These are phyloP conservation scores for Kobus ellipsiprymnus DNA, from an alignment of 2,113 vertebrate genomes.

Conservation along the genomic window DNA sequence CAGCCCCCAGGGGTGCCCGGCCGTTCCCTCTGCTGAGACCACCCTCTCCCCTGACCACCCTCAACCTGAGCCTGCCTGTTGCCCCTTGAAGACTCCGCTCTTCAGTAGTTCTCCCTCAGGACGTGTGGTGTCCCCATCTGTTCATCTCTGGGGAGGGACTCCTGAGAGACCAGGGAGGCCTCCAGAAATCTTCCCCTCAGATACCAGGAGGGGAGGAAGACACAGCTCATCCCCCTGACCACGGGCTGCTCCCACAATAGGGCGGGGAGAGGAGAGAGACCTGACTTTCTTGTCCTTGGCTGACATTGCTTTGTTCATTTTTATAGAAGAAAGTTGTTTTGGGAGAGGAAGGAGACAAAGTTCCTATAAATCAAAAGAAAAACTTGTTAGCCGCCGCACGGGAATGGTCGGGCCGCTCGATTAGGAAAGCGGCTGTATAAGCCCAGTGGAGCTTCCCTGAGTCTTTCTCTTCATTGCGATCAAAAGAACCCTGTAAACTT, in stretches of 20 bases:
- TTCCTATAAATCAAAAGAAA: neutral
- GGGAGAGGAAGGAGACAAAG: neutral
- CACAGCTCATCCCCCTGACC: neutral
- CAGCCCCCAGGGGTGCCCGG: neutral
- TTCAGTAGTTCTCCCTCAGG: neutral
- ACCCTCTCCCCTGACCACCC: neutral
- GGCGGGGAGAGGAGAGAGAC: neutral
- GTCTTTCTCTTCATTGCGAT: neutral
- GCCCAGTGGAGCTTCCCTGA: neutral
- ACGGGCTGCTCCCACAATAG: accelerated
- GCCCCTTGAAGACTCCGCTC: neutral
- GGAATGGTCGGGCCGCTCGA: neutral
- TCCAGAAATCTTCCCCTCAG: neutral
- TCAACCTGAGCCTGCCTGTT: neutral
- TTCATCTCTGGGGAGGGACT: neutral
- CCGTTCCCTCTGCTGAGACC: neutral
- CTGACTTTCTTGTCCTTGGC: neutral
- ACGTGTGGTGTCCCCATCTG: neutral
- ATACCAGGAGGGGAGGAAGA: neutral
- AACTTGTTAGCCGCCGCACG: neutral
- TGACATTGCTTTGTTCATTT: neutral
- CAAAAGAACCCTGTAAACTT: neutral
- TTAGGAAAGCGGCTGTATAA: neutral
- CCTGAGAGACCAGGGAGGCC: neutral
- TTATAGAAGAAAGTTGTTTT: neutral